A percentile compares a stretch with the other conserved stretches of the same genome.
Conservation (phyloP, 2,888 invertebrate species). For the Morpho helenor region DNA sequence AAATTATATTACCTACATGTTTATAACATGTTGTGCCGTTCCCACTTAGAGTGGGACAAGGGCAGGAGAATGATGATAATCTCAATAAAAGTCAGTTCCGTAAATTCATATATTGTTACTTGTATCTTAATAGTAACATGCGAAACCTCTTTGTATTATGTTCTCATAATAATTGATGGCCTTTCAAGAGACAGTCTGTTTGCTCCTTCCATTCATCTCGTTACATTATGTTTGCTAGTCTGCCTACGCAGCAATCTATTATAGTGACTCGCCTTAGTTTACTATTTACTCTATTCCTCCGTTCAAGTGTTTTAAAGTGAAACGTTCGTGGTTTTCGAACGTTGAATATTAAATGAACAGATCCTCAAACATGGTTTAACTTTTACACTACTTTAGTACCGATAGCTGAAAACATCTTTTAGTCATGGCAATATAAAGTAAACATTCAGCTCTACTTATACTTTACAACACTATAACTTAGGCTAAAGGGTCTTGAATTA, state of each 20-base stretch:
- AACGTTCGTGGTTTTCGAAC: constrained; percentile 16
- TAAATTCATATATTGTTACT: no score
- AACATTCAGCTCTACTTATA: not conserved
- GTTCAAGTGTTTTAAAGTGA: constrained; percentile 11
- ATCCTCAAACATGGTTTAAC: constrained; percentile 19
- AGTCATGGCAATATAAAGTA: constrained; percentile 2
- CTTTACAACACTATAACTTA: no score
- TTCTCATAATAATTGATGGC: not conserved
- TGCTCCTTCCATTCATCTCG: not conserved
- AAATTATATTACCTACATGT: no score
- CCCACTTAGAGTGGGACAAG: no score
- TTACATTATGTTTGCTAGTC: no score
- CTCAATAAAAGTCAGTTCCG: no score
- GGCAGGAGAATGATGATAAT: no score
- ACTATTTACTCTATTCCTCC: constrained; percentile 5
- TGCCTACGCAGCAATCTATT: no score
- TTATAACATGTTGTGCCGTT: no score
- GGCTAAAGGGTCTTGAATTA: no score
- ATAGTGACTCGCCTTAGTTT: not conserved
- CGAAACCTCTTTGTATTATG: no score
- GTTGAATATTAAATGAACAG: constrained; percentile 22
- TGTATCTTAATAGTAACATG: not conserved
- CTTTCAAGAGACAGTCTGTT: not conserved
- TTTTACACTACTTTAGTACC: constrained; percentile 19
- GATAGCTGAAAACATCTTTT: constrained; percentile 9